A percentile compares a stretch with the other conserved stretches of the same genome.
Evolutionary conservation across 1,140 invertebrate species (phyloP).

Genomic region (Cyclargus thomasi): DNA sequence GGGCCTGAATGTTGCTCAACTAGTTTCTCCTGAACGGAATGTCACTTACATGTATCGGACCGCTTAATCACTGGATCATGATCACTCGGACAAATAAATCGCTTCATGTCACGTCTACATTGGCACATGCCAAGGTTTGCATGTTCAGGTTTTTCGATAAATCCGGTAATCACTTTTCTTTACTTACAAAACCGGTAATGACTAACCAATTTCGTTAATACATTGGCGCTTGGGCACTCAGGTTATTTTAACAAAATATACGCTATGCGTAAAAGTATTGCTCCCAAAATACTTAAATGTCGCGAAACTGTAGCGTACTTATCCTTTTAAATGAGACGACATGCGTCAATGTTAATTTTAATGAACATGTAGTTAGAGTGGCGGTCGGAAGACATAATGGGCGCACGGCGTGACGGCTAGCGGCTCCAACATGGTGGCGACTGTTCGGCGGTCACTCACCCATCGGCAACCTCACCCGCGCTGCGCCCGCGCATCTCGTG

Average conservation of each 20-base stretch:
- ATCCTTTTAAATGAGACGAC: not conserved
- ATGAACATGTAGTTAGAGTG: not conserved
- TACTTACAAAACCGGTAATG: not conserved
- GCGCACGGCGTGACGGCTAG: slow-evolving; percentile 68
- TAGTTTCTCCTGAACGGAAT: slow-evolving; percentile 66
- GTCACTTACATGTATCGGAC: slow-evolving; percentile 52
- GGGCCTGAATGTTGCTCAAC: slow-evolving; percentile 59
- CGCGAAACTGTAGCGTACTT: too few relatives aligned
- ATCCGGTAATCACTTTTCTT: too few relatives aligned
- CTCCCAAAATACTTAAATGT: too few relatives aligned
- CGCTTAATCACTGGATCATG: slow-evolving; percentile 25
- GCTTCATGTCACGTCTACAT: not conserved
- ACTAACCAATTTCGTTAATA: too few relatives aligned
- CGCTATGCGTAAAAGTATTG: not conserved
- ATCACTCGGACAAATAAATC: slow-evolving; percentile 2
- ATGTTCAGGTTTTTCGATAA: not conserved
- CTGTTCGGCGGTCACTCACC: slow-evolving; percentile 69
- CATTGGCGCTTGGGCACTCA: too few relatives aligned
- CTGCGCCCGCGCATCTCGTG: slow-evolving; percentile 44
- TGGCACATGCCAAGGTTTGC: not conserved
- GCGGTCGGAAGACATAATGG: slow-evolving; percentile 57
- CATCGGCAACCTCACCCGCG: slow-evolving; percentile 45
- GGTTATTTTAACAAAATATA: not conserved
- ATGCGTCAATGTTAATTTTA: not conserved
- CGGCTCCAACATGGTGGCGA: slow-evolving; percentile 67